These are phyloP conservation scores for Lagopus leucura DNA, from an alignment of 2,113 vertebrate genomes.

Conservation along the genomic window DNA sequence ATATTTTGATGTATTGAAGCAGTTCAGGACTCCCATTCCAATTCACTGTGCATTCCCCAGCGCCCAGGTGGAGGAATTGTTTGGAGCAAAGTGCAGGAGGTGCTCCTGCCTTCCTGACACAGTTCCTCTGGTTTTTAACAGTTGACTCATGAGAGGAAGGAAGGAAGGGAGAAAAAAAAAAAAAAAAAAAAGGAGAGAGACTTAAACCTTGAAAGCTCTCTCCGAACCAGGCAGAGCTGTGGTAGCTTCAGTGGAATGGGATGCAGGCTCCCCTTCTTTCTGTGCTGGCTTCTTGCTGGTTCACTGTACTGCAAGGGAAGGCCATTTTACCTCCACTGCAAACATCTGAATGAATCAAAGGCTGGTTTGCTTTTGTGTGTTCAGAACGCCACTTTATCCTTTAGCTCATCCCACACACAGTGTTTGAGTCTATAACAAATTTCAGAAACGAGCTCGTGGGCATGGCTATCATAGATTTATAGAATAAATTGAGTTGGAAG, in stretches of 20 bases:
- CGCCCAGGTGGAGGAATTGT: not conserved
- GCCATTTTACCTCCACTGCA: not conserved
- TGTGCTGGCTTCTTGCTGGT: not conserved
- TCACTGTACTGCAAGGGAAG: not conserved
- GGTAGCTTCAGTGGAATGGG: not conserved
- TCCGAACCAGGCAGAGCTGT: not conserved
- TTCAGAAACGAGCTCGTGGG: not conserved
- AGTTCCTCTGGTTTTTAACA: not conserved
- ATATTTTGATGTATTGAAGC: conserved; percentile 18
- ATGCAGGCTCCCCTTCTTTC: not conserved
- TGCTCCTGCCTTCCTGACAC: not conserved
- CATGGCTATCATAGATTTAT: too few species aligned
- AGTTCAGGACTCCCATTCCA: not conserved
- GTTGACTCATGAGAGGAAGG: not conserved
- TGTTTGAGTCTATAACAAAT: not conserved
- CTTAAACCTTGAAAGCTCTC: not conserved
- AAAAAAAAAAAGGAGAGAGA: not conserved
- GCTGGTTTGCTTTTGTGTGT: not conserved
- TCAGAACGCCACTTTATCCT: not conserved
- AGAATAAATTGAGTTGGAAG: too few species aligned
- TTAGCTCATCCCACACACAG: not conserved
- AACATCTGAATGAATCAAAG: not conserved
- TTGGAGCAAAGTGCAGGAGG: not conserved
- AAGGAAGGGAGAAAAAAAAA: not conserved
- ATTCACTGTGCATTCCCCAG: not conserved